Evolutionary conservation across 2,888 invertebrate species (phyloP).

Genomic region (Microctonus hyperodae): DNA sequence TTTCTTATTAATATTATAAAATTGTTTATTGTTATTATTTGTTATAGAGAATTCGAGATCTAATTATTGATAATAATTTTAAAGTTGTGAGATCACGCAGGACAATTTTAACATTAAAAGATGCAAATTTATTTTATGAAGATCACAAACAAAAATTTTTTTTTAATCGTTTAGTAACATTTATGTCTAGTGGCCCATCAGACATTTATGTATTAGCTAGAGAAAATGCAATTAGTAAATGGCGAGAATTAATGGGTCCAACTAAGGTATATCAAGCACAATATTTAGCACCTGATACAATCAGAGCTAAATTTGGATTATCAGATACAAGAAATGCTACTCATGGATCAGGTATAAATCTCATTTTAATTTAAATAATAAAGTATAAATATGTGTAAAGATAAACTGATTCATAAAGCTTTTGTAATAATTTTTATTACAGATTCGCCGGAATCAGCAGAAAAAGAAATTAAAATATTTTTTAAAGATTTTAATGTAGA

Average conservation of each 20-base stretch:
- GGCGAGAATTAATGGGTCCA: constrained; percentile 88
- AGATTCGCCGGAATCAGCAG: constrained; percentile 80
- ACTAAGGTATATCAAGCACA: constrained; percentile 87
- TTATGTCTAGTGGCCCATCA: constrained; percentile 88
- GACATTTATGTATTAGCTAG: constrained; percentile 81
- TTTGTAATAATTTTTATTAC: constrained; percentile 50
- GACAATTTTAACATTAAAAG: constrained; percentile 67
- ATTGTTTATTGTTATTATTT: constrained; percentile 21
- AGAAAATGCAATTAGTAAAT: constrained; percentile 77
- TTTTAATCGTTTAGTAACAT: constrained; percentile 80
- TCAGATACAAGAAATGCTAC: constrained; percentile 95
- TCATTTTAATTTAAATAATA: not conserved
- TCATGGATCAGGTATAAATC: constrained; percentile 84
- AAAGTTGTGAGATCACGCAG: constrained; percentile 75
- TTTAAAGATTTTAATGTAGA: constrained; percentile 82
- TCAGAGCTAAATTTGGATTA: constrained; percentile 85
- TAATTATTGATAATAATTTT: constrained; percentile 75
- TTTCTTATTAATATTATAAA: not conserved
- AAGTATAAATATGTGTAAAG: not conserved
- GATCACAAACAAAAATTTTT: constrained; percentile 87
- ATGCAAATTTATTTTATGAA: constrained; percentile 79
- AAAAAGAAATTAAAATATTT: constrained; percentile 80
- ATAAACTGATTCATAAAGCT: not conserved
- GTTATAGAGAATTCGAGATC: constrained; percentile 70
- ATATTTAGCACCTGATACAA: constrained; percentile 77